Conservation (phyloP, 2,888 invertebrate species). For the Dynastes grantii region DNA sequence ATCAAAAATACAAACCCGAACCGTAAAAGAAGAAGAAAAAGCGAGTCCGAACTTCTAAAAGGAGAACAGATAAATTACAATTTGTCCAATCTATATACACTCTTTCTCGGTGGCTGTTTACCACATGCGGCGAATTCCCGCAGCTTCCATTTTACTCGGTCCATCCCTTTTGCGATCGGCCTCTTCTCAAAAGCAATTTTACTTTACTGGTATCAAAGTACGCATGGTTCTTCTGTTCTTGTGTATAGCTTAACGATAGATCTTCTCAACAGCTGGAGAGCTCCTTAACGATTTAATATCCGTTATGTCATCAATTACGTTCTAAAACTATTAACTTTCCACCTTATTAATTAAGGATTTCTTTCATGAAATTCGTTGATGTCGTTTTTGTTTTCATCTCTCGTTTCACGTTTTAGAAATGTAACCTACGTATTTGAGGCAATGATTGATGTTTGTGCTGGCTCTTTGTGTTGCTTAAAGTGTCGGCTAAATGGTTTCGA, state of each 20-base stretch:
- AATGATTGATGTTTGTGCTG: conserved; percentile 27
- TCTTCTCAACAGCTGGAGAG: conserved; percentile 39
- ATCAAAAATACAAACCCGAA: conserved; percentile 61
- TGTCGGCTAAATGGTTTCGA: conserved; percentile 38
- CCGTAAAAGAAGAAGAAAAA: conserved; percentile 49
- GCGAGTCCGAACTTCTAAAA: conserved; percentile 2
- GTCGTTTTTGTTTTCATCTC: conserved; percentile 10
- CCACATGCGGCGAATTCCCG: conserved; percentile 67
- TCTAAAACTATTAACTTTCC: conserved; percentile 59
- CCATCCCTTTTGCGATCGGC: conserved; percentile 5
- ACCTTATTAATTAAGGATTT: conserved; percentile 43
- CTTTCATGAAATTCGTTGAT: conserved; percentile 23
- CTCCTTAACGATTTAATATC: conserved; percentile 65
- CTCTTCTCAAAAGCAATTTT: conserved; percentile 32
- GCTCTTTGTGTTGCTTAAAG: conserved; percentile 37
- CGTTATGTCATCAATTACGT: conserved; percentile 66
- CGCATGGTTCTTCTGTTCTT: background rate
- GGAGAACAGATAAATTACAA: conserved; percentile 68
- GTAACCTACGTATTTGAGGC: conserved; percentile 16
- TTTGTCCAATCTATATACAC: conserved; percentile 67
- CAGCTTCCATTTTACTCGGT: conserved; percentile 64
- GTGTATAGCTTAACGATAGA: conserved; percentile 6
- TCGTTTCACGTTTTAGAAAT: conserved; percentile 12
- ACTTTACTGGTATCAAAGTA: conserved; percentile 8
- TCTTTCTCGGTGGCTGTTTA: conserved; percentile 65